A percentile compares a stretch with the other conserved stretches of the same genome.
These are phyloP conservation scores for Recurvirostra avosetta DNA, from an alignment of 2,113 vertebrate genomes.

Conservation along the genomic window DNA sequence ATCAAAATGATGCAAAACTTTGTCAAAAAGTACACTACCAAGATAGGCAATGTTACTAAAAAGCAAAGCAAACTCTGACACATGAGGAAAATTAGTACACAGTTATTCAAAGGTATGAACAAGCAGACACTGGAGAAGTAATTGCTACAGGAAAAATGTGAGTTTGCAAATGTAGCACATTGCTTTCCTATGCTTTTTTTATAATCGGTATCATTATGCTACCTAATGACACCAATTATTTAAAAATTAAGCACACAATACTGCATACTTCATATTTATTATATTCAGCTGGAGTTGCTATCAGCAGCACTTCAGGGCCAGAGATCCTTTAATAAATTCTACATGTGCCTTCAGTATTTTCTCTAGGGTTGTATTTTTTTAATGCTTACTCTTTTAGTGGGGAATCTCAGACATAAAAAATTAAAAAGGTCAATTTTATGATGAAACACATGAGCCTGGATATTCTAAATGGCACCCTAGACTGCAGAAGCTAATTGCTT, in stretches of 20 bases:
- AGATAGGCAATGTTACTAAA: not conserved
- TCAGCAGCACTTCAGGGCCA: constrained; percentile 39
- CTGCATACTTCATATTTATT: constrained; percentile 56
- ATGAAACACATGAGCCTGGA: constrained; percentile 67
- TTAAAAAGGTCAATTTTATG: constrained; percentile 79
- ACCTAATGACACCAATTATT: constrained; percentile 75
- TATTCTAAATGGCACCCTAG: constrained; percentile 73
- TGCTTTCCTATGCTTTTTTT: constrained; percentile 43
- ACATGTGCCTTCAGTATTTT: constrained; percentile 55
- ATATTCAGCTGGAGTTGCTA: constrained; percentile 43
- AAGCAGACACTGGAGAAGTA: constrained; percentile 60
- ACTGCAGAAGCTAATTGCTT: constrained; percentile 76
- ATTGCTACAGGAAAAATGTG: constrained; percentile 42
- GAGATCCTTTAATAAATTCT: constrained; percentile 45
- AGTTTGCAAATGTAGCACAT: constrained; percentile 41
- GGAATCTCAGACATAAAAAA: constrained; percentile 73
- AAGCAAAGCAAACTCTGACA: constrained; percentile 55
- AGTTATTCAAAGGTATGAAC: constrained; percentile 59
- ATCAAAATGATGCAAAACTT: not conserved
- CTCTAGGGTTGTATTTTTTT: constrained; percentile 56
- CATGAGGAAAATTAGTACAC: constrained; percentile 30
- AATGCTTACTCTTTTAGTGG: constrained; percentile 60
- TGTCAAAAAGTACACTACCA: not conserved
- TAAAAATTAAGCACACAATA: constrained; percentile 71
- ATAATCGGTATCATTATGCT: constrained; percentile 61